Evolutionary conservation across 1,140 invertebrate genomes (phyloP).

Genomic region (Pseudomyrmex flavicornis): DNA sequence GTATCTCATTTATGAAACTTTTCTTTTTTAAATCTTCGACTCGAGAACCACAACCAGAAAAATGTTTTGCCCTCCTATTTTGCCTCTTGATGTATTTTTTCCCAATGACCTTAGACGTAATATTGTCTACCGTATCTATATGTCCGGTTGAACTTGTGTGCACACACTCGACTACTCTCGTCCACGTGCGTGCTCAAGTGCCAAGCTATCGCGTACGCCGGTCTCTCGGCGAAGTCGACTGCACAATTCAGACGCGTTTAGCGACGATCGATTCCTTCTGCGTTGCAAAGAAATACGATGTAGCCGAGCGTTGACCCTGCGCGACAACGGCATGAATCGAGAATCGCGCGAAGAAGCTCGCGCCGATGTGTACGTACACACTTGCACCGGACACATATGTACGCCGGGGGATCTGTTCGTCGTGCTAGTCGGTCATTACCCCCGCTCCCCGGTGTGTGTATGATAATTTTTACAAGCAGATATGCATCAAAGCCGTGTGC

Average conservation of each 20-base stretch:
- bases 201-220: slow-evolving; percentile 21
- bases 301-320: slow-evolving; percentile 69
- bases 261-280: slow-evolving; percentile 43
- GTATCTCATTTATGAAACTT: no score
- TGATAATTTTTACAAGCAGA: slow-evolving; percentile 55
- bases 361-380: slow-evolving; percentile 57
- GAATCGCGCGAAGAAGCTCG: slow-evolving; percentile 66
- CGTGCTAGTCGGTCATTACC: slow-evolving; percentile 65
- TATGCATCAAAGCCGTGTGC: slow-evolving; percentile 36
- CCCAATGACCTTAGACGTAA: neutral
- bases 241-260: slow-evolving; percentile 48
- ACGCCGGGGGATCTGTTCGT: slow-evolving; percentile 14
- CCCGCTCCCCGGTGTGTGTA: slow-evolving; percentile 54
- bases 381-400: slow-evolving; percentile 6
- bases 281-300: slow-evolving; percentile 62
- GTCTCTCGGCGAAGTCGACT: neutral
- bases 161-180: slow-evolving; percentile 7
- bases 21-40: no score
- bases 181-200: slow-evolving; percentile 29
- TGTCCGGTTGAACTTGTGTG: neutral
- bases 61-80: no score
- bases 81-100: neutral
- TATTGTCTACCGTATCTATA: neutral
- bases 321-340: slow-evolving; percentile 63
- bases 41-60: no score